phyloP scores from a whole-genome alignment of 2,888 invertebrate species.

The Chymomyza fuscimana region DNA sequence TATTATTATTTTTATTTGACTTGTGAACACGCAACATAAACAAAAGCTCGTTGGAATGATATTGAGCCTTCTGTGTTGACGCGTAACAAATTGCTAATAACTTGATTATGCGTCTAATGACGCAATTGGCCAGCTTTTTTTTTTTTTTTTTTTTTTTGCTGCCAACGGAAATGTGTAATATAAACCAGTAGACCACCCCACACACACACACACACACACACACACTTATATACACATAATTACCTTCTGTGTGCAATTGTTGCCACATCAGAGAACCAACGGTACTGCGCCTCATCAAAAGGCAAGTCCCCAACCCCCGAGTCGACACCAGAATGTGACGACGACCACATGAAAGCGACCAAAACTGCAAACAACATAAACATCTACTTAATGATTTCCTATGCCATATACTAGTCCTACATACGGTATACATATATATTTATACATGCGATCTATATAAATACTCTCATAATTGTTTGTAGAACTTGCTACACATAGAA shows the following conservation, averaged over 20 bases:
- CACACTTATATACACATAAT: conserved; percentile 56
- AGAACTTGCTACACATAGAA: neutral
- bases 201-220: conserved; percentile 49
- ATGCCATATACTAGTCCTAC: conserved; percentile 28
- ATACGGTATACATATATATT: conserved; percentile 2
- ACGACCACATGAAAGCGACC: conserved; percentile 67
- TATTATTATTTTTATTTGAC: conserved; percentile 42
- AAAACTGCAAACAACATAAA: conserved; percentile 56
- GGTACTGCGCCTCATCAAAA: conserved; percentile 40
- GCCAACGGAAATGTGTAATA: neutral
- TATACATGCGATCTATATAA: neutral
- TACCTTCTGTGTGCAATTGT: conserved; percentile 52
- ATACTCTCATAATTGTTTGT: neutral
- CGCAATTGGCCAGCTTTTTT: conserved; percentile 44
- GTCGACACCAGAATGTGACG: conserved; percentile 54
- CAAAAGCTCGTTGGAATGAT: conserved; percentile 1
- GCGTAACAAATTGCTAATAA: conserved; percentile 66
- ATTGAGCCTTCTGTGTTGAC: conserved; percentile 39
- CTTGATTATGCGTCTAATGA: conserved; percentile 71
- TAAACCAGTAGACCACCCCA: conserved; percentile 41
- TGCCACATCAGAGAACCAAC: conserved; percentile 58
- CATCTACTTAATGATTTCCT: conserved; percentile 74
- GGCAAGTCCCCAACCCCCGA: conserved; percentile 13
- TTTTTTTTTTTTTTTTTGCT: neutral
- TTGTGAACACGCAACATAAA: conserved; percentile 59